A percentile compares a stretch with the other conserved stretches of the same genome.
Evolutionary conservation across 1,140 invertebrate species (phyloP).

Genomic region (Diabrotica virgifera): DNA sequence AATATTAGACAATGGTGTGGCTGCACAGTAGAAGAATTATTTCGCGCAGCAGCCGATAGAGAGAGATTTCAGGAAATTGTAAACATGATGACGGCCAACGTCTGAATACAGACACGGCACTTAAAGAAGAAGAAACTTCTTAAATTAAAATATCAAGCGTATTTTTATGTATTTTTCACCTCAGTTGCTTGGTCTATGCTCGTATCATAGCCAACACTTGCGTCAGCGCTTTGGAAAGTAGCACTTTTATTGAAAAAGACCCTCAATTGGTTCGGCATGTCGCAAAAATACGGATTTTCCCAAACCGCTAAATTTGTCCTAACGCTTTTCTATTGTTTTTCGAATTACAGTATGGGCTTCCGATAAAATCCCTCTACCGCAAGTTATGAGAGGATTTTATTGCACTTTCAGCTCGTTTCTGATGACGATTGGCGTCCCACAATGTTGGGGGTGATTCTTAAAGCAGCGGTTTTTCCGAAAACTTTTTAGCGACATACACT

Average conservation of each 20-base stretch:
- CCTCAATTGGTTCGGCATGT: constrained; percentile 7
- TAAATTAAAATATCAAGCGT: too few species aligned
- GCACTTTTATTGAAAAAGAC: constrained; percentile 3
- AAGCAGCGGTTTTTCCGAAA: too few species aligned
- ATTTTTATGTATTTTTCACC: too few species aligned
- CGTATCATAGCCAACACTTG: not conserved
- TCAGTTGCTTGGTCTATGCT: not conserved
- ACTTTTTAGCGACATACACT: too few species aligned
- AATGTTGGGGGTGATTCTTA: too few species aligned
- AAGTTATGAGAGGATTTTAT: constrained; percentile 13
- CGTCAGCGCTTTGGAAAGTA: not conserved
- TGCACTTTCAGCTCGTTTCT: constrained; percentile 3
- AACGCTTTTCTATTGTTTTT: constrained; percentile 8
- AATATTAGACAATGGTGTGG: too few species aligned
- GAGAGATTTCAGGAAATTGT: too few species aligned
- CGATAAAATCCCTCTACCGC: not conserved
- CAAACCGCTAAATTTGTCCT: constrained; percentile 18
- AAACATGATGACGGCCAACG: too few species aligned
- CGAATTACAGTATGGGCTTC: constrained; percentile 3
- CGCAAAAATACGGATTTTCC: constrained; percentile 17
- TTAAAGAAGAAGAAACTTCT: too few species aligned
- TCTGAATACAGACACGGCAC: too few species aligned
- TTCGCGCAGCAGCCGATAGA: too few species aligned
- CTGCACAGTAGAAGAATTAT: too few species aligned
- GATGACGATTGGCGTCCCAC: not conserved